Evolutionary conservation across 1,140 invertebrate species (phyloP).

Genomic region (Drosophila sucinea): DNA sequence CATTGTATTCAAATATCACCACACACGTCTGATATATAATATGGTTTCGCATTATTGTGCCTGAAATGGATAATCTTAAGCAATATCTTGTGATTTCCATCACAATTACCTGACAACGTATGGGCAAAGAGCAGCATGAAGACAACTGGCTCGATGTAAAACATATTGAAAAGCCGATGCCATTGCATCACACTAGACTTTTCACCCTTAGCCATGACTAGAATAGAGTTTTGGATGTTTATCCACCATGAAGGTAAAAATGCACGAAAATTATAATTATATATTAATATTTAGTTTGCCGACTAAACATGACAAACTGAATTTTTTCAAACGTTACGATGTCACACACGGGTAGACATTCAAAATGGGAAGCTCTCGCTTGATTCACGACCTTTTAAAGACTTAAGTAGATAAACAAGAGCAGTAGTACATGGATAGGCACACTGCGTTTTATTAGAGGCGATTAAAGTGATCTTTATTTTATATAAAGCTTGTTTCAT

Average conservation of each 20-base stretch:
- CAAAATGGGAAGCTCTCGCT: constrained; percentile 33
- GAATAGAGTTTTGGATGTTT: background rate
- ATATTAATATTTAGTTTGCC: constrained; percentile 7
- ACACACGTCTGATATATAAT: constrained; percentile 85
- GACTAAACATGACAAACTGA: constrained; percentile 4
- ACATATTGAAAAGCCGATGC: constrained; percentile 72
- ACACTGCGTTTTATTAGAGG: background rate
- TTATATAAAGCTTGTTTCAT: background rate
- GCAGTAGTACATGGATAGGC: background rate
- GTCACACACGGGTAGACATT: constrained; percentile 12
- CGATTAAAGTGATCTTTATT: background rate
- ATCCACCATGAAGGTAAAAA: background rate
- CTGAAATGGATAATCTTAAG: constrained; percentile 59
- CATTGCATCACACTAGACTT: constrained; percentile 45
- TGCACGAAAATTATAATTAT: background rate
- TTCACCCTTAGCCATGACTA: constrained; percentile 57
- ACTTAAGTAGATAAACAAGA: background rate
- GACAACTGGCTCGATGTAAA: constrained; percentile 75
- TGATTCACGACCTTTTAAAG: constrained; percentile 9
- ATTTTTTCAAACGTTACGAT: constrained; percentile 31
- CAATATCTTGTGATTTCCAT: too few species aligned
- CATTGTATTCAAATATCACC: constrained; percentile 83
- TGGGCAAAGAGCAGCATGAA: constrained; percentile 71
- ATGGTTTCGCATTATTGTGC: constrained; percentile 84
- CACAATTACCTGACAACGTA: constrained; percentile 62